Conservation (phyloP, 1,140 invertebrate genomes). For the Planococcus citri region DNA sequence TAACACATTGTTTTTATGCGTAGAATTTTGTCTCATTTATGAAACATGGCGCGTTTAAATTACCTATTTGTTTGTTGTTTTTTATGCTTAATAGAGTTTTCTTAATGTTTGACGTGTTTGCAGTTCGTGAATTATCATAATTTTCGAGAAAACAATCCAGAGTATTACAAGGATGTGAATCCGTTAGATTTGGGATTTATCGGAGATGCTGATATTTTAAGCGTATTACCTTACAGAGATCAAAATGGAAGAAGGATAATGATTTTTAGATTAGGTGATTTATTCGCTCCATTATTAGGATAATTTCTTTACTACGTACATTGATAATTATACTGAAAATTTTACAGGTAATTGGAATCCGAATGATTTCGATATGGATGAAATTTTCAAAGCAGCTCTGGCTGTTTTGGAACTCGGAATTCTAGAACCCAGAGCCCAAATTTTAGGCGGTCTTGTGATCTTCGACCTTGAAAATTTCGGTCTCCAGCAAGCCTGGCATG, state of each 20-base stretch:
- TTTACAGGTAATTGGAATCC: constrained; percentile 56
- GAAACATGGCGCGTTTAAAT: too few relatives aligned
- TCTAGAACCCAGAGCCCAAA: constrained; percentile 55
- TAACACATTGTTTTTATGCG: too few relatives aligned
- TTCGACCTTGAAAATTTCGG: constrained; percentile 58
- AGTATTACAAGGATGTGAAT: constrained; percentile 50
- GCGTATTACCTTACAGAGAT: constrained; percentile 58
- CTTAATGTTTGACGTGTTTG: constrained; percentile 27
- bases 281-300: background rate
- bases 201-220: constrained; percentile 54
- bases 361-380: constrained; percentile 46
- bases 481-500: constrained; percentile 53
- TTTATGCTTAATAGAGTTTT: too few relatives aligned
- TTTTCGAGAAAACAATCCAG: constrained; percentile 58
- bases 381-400: constrained; percentile 58
- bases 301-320: too few relatives aligned
- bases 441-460: constrained; percentile 59
- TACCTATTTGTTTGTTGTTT: too few relatives aligned
- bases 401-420: constrained; percentile 56
- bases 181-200: constrained; percentile 48
- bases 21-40: too few relatives aligned
- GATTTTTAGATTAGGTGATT: constrained; percentile 48
- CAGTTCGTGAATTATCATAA: constrained; percentile 62
- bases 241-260: constrained; percentile 52
- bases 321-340: background rate